Base-by-base conservation (phyloP, 2,888 invertebrate genomes). In the Leptopterna dolabrata region DNA sequence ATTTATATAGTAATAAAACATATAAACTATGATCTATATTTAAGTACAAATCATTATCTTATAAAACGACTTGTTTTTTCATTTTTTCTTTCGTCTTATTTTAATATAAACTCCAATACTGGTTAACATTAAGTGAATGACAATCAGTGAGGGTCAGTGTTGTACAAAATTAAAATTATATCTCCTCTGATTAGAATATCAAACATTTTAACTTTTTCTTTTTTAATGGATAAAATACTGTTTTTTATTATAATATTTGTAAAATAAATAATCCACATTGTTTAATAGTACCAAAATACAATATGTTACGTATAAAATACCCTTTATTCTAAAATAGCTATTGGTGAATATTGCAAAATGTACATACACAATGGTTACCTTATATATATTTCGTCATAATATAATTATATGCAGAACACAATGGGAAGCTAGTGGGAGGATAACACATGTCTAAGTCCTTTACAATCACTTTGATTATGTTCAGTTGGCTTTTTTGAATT, bases 221-320 rank as follows among this genome's bases (percentile, higher is more conserved):
- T 87, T 89, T 88, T 88, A 82, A 76, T 89, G 88, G 88, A 88
- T 89, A 89, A 87, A 89, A 89, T 88, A 88, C 88, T 89, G 89
- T 88, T 88, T 89, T 88, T 86, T 73, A 81, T 86, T 89, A 76
- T 82, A 87, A 89, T 89, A 88, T 88, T 87, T 85, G 88, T 87
- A 88, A 89, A 89, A 88, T 88, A 88, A 89, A 89, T 89, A 89
- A 89, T 89, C 87, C 89, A 89, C 82, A 88, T 88, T 88, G 88
- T 89, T 89, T 88, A 89, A 89, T 89, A 89, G 90, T 90, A 90
- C 90, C 90, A 90, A 90, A 90, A 90, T 90, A 90, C 90, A 90
- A 88, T 89, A 89, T 89, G 88, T 90, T 90, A 90, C 89, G 90
- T 90, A 90, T 89, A 90, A 90, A 90, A 90, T 90, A 90, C 90